Evolutionary conservation across 23 tunicate genomes (phyloP), one percentile per base, ranked within the genome.

Genomic region (Diplosoma virens): DNA sequence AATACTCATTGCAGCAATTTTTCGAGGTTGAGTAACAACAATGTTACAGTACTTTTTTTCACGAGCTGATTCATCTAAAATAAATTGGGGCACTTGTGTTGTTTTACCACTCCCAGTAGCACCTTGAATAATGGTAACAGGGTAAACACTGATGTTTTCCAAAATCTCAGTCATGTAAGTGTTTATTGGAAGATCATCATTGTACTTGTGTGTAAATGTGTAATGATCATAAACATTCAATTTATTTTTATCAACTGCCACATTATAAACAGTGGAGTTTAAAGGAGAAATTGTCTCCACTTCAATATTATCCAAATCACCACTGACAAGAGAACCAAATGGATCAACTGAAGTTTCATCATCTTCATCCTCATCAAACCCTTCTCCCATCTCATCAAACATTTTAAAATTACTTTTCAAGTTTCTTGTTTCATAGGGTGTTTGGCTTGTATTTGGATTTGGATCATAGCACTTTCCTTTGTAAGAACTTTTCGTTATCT

Each of bases 71-170:
- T 84, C 66, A 32, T 95, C 96, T 45, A 95, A 75, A n/a, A 95
- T 84, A 48, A 63, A 95, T 37, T 88, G 93, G 1, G 99, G 99
- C 3, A 95, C 91, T 89, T 95, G 99, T 4, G 99, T 95, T 7
- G 95, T 88, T 75, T 95, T 95, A 48, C 99, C 99, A 84, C 95
- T 82, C 21, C 99, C 99, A 36, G 99, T 95, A n/a, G 79, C 53
- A 47, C 99, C 99, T 73, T 88, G 83, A 31, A 95, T 84, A 6
- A 95, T 84, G 2, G 96, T 88, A 30, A 95, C 99, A 20, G 65
- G 50, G 63, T 74, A 63, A 20, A 14, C 54, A 24, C 34, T 33
- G 22, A 81, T 75, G 14, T 59, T 56, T 1, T 33, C 67, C 0
- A 87, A 32, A 18, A 87, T 81, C 21, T 81, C 82, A 0, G 37